Conservation (phyloP, 2,113 vertebrate species). For the Lophotis ruficrista region DNA sequence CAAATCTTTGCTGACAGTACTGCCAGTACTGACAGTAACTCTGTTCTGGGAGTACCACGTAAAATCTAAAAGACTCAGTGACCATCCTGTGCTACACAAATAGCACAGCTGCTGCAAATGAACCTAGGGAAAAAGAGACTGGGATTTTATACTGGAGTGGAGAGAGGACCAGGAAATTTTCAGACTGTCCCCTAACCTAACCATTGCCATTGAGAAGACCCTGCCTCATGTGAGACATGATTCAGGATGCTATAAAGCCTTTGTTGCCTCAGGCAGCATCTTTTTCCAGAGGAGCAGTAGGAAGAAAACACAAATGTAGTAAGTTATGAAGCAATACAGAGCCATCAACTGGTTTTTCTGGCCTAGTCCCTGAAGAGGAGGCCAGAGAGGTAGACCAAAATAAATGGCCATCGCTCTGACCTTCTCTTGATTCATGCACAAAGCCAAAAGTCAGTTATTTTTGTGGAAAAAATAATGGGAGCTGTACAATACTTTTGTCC, state of each 20-base stretch:
- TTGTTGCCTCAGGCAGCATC: neutral
- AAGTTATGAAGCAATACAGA: neutral
- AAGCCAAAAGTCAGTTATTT: neutral
- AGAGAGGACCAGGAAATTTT: neutral
- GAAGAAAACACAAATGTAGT: neutral
- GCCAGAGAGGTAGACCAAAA: neutral
- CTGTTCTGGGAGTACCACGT: neutral
- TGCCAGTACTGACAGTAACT: neutral
- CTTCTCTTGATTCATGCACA: neutral
- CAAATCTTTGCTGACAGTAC: neutral
- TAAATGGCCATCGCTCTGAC: neutral
- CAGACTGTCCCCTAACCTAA: neutral
- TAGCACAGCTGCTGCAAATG: neutral
- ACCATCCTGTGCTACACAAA: neutral
- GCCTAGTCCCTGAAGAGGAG: neutral
- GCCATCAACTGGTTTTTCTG: neutral
- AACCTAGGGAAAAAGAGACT: neutral
- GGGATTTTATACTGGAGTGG: neutral
- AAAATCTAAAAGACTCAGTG: neutral
- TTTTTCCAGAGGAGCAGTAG: neutral
- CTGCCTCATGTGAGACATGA: neutral
- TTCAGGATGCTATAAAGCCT: neutral
- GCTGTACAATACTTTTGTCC: neutral
- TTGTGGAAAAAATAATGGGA: neutral
- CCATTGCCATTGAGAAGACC: neutral